Evolutionary conservation across 2,797 vertebrate species (phyloP).

Genomic region (Dendrocincla tyrannina): DNA sequence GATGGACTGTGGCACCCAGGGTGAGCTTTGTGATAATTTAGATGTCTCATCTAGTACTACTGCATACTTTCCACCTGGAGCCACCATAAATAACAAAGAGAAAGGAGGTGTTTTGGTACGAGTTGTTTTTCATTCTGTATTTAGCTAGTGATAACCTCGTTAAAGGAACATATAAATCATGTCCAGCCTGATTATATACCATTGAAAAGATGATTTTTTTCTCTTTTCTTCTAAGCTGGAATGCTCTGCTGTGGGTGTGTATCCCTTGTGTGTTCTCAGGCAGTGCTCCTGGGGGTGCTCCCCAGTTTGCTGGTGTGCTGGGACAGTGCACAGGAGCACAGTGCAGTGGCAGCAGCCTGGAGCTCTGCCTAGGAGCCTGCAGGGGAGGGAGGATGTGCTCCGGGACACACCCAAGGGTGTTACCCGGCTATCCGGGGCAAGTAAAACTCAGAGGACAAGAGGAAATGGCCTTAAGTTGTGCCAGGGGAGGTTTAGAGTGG

Average conservation of each 20-base stretch:
- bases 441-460: background rate
- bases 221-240: background rate
- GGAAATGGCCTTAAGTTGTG: background rate
- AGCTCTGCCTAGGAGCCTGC: background rate
- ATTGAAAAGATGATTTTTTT: background rate
- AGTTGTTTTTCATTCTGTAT: constrained; percentile 46
- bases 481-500: background rate
- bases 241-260: background rate
- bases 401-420: background rate
- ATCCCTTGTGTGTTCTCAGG: background rate
- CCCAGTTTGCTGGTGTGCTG: background rate
- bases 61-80: constrained; percentile 90
- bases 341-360: background rate
- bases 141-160: background rate
- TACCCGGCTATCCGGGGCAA: background rate
- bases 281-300: background rate
- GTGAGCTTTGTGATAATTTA: constrained; percentile 88
- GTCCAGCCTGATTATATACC: background rate
- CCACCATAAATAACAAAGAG: constrained; percentile 82
- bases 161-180: background rate
- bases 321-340: background rate
- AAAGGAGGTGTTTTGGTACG: constrained; percentile 86
- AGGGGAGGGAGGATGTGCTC: background rate
- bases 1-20: constrained; percentile 90
- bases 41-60: constrained; percentile 87